Conservation (phyloP, 2,888 invertebrate genomes). For the Ectobius pallidus region DNA sequence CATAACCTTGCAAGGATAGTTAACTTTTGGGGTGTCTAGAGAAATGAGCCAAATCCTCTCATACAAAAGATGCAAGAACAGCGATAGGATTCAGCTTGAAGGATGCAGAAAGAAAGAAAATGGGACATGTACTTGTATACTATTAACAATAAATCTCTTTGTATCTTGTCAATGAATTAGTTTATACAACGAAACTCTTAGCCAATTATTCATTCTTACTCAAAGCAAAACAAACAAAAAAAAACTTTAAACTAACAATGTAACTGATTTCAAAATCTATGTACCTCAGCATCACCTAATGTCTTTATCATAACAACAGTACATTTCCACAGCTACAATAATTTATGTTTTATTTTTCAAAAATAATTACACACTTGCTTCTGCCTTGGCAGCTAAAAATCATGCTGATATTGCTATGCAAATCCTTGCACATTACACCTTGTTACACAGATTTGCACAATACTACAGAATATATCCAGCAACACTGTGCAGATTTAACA, state of each 20-base stretch:
- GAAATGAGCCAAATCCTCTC: background rate
- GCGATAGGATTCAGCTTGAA: background rate
- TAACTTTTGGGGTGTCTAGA: background rate
- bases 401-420: constrained; percentile 15
- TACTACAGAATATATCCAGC: constrained; percentile 5
- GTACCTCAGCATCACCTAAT: too few species aligned
- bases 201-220: background rate
- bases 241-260: too few species aligned
- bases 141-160: background rate
- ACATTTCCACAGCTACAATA: constrained; percentile 1
- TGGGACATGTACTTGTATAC: background rate
- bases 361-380: background rate
- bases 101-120: background rate
- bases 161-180: background rate
- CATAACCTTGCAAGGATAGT: too few species aligned
- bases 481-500: background rate
- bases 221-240: background rate
- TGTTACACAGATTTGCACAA: background rate
- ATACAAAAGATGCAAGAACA: background rate
- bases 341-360: background rate
- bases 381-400: background rate
- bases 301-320: background rate
- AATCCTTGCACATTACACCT: constrained; percentile 9
- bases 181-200: background rate
- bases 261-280: too few species aligned